Conservation (phyloP, 2,113 vertebrate species). For the Xyrauchen texanus region DNA sequence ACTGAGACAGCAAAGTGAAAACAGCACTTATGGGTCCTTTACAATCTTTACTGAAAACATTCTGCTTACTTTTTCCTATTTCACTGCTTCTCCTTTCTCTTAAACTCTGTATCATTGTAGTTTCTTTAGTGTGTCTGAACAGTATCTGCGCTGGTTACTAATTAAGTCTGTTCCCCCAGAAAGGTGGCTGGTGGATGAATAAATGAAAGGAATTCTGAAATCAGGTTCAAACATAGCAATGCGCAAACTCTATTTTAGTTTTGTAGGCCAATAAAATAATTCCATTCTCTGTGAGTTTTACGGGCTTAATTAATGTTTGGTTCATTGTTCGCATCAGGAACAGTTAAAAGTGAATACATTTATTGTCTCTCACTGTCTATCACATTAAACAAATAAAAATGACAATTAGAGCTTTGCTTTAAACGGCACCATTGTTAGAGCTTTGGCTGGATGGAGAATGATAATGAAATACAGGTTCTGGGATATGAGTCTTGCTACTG, state of each 20-base stretch:
- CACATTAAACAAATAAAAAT: slow-evolving; percentile 32
- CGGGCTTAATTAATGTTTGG: slow-evolving; percentile 27
- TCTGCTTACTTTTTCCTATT: too few relatives aligned
- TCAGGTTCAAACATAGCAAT: slow-evolving; percentile 21
- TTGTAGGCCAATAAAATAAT: slow-evolving; percentile 28
- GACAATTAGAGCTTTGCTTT: slow-evolving; percentile 31
- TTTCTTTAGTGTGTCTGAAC: not conserved
- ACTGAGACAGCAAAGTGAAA: not conserved
- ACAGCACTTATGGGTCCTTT: not conserved
- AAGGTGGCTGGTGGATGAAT: not conserved
- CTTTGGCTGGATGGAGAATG: slow-evolving; percentile 17
- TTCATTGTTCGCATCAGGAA: slow-evolving; percentile 30
- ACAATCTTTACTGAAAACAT: too few relatives aligned
- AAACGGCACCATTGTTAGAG: slow-evolving; percentile 16
- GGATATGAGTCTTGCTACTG: too few relatives aligned
- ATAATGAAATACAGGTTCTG: slow-evolving; percentile 21
- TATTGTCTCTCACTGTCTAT: slow-evolving; percentile 46
- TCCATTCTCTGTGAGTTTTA: slow-evolving; percentile 22
- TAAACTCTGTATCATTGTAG: not conserved
- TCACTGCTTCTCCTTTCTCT: too few relatives aligned
- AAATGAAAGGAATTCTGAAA: slow-evolving; percentile 38
- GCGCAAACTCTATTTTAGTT: slow-evolving; percentile 34
- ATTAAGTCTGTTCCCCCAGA: slow-evolving; percentile 6
- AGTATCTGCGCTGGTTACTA: slow-evolving; percentile 23
- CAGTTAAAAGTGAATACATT: slow-evolving; percentile 47